Conservation (phyloP, 2,113 vertebrate species). For the Tursiops truncatus region DNA sequence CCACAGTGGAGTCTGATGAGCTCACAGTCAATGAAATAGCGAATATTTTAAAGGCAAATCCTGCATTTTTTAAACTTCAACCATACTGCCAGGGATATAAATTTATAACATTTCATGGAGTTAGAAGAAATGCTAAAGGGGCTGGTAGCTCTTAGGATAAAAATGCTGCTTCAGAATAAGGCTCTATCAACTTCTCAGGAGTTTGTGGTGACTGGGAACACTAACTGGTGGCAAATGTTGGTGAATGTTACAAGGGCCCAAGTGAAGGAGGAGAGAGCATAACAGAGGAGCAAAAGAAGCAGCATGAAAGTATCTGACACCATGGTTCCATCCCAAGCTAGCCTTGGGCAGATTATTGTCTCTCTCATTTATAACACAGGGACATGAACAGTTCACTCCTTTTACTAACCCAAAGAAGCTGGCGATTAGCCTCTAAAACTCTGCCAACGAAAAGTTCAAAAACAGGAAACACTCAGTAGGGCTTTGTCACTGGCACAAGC, state of each 20-base stretch:
- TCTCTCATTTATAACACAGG: background rate
- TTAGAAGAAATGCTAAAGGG: slow-evolving; percentile 41
- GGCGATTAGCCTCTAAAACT: background rate
- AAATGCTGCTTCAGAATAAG: slow-evolving; percentile 35
- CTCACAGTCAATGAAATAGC: slow-evolving; percentile 46
- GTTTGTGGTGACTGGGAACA: background rate
- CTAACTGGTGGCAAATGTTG: background rate
- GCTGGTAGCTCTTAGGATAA: slow-evolving; percentile 30
- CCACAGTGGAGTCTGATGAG: background rate
- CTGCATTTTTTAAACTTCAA: slow-evolving; percentile 6
- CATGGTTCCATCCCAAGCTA: background rate
- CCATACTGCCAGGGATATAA: background rate
- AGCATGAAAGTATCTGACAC: background rate
- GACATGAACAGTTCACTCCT: background rate
- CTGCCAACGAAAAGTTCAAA: background rate
- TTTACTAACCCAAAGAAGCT: background rate
- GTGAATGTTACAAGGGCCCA: background rate
- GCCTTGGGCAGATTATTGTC: background rate
- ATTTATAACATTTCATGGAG: slow-evolving; percentile 50
- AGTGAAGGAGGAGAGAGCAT: background rate
- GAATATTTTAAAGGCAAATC: slow-evolving; percentile 38
- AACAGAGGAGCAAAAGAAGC: background rate
- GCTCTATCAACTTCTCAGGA: background rate
- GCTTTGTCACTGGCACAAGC: background rate
- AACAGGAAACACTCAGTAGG: background rate